Percentiles rank a stretch among this genome's conserved stretches.
Evolutionary conservation across 2,113 vertebrate genomes (phyloP).

Genomic region (Melospiza melodia): DNA sequence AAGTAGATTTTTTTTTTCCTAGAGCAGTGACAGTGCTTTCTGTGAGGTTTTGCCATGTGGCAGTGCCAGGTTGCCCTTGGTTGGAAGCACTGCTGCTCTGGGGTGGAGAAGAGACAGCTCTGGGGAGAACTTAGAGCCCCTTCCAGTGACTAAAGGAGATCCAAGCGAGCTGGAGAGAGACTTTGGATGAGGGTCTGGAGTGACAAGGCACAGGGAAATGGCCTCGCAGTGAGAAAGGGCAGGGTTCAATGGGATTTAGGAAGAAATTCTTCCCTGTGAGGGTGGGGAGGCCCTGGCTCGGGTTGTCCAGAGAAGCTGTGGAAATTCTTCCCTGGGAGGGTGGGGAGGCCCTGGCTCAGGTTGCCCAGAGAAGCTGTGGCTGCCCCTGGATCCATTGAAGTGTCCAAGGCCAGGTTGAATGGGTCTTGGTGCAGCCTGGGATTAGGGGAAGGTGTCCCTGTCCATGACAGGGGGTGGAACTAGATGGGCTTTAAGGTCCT

Average conservation of each 20-base stretch:
- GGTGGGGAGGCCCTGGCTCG: background rate
- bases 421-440: background rate
- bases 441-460: background rate
- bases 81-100: background rate
- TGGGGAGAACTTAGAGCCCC: background rate
- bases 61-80: background rate
- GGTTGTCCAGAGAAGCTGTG: background rate
- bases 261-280: background rate
- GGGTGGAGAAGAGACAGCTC: background rate
- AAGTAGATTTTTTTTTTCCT: background rate
- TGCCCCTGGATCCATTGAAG: background rate
- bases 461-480: background rate
- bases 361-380: background rate
- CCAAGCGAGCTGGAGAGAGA: background rate
- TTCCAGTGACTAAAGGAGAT: background rate
- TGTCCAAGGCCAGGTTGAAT: rapidly evolving
- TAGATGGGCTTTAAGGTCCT: background rate
- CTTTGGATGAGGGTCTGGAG: background rate
- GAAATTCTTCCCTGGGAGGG: background rate
- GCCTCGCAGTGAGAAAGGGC: background rate
- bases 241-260: background rate
- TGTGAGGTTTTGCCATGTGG: background rate
- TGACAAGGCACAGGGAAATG: background rate
- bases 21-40: background rate
- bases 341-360: background rate